Conservation (phyloP, 2,888 invertebrate species). For the Polymixis lichenea region DNA sequence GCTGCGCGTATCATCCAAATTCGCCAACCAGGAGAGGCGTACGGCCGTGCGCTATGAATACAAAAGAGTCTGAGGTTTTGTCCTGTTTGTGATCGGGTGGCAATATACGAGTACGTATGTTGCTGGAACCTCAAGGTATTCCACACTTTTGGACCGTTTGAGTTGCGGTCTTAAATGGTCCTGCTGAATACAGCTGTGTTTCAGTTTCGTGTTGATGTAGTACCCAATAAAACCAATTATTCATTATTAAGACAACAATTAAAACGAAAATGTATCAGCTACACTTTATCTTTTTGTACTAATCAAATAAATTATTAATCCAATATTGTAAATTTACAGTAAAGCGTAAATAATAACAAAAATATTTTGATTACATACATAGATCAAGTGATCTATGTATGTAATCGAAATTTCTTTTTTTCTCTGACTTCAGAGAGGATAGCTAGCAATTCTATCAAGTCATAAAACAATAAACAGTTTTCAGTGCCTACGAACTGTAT, state of each 20-base stretch:
- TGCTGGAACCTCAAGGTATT: conserved; percentile 43
- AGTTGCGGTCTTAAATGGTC: conserved; percentile 48
- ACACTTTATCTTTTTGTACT: not conserved
- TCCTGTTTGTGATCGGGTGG: conserved; percentile 35
- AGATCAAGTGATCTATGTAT: too few relatives aligned
- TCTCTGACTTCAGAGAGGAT: not conserved
- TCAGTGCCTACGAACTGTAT: not conserved
- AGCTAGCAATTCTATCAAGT: not conserved
- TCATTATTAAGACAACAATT: not conserved
- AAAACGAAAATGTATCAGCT: not conserved
- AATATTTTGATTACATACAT: not conserved
- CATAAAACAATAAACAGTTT: not conserved
- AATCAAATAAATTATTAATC: not conserved
- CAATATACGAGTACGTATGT: conserved; percentile 46
- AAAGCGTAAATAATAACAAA: not conserved
- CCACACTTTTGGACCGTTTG: conserved; percentile 44
- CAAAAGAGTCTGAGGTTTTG: conserved; percentile 63
- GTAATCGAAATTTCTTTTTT: too few relatives aligned
- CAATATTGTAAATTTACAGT: too few relatives aligned
- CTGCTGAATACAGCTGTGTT: conserved; percentile 20
- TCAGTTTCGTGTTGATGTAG: not conserved
- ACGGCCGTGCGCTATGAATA: conserved; percentile 59
- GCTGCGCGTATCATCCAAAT: conserved; percentile 17
- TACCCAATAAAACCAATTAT: not conserved
- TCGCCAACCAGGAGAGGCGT: conserved; percentile 31